Evolutionary conservation across 1,140 invertebrate genomes (phyloP).

Genomic region (Diprion similis): DNA sequence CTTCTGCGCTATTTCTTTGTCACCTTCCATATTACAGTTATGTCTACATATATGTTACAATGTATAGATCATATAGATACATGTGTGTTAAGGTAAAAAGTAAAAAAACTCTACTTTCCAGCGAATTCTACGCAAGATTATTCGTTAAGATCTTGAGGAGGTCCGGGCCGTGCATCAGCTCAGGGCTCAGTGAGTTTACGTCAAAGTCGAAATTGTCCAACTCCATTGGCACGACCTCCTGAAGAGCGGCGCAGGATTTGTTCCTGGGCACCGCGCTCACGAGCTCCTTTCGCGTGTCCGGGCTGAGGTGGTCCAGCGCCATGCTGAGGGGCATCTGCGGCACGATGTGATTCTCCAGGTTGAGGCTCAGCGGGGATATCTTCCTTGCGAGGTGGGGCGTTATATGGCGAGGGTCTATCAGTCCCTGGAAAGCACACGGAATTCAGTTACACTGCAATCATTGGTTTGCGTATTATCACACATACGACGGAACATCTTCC

Average conservation of each 20-base stretch:
- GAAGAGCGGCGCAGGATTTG: not conserved
- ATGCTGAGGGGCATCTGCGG: conserved; percentile 22
- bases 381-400: conserved; percentile 18
- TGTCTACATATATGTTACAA: no score
- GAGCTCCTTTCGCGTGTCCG: conserved; percentile 25
- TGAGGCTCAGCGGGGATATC: conserved; percentile 28
- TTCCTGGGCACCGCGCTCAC: conserved; percentile 8
- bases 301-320: conserved; percentile 29
- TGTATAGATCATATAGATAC: no score
- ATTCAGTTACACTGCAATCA: not conserved
- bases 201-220: conserved; percentile 36
- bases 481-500: not conserved
- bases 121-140: conserved; percentile 34
- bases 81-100: no score
- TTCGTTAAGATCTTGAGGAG: conserved; percentile 34
- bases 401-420: conserved; percentile 34
- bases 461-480: not conserved
- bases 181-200: conserved; percentile 10
- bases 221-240: conserved; percentile 17
- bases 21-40: no score
- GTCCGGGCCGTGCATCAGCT: conserved; percentile 28
- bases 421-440: not conserved
- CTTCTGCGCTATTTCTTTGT: no score
- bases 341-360: conserved; percentile 38
- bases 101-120: no score